A percentile compares a stretch with the other conserved stretches of the same genome.
Conservation (phyloP, 2,888 invertebrate genomes). For the Neoascia interrupta region DNA sequence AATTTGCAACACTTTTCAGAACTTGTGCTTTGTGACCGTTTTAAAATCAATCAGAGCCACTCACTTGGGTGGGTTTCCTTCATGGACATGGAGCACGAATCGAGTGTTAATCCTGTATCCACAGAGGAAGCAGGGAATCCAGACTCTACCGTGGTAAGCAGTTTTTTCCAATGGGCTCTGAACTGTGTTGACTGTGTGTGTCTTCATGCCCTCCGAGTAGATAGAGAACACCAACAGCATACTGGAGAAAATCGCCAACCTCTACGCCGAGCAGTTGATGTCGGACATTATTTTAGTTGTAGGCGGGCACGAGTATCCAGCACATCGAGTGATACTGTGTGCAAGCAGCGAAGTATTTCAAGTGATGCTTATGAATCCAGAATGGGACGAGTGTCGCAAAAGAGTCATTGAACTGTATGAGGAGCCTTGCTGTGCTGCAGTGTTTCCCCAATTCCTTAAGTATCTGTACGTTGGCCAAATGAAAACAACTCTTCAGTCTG, state of each 20-base stretch:
- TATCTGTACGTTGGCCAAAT: slow-evolving; percentile 94
- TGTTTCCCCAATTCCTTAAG: slow-evolving; percentile 93
- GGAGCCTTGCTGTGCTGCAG: slow-evolving; percentile 89
- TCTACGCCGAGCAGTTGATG: slow-evolving; percentile 92
- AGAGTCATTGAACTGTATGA: slow-evolving; percentile 91
- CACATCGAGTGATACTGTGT: slow-evolving; percentile 94
- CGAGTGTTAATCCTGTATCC: too few relatives aligned
- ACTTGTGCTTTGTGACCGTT: too few relatives aligned
- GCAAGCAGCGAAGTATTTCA: slow-evolving; percentile 97
- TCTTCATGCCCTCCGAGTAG: too few relatives aligned
- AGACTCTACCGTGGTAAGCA: too few relatives aligned
- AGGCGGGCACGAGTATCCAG: slow-evolving; percentile 89
- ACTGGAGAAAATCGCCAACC: slow-evolving; percentile 88
- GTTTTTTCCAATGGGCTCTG: too few relatives aligned
- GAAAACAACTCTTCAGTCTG: slow-evolving; percentile 89
- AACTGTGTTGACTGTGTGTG: too few relatives aligned
- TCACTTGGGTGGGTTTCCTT: too few relatives aligned
- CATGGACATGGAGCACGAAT: too few relatives aligned
- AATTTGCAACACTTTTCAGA: too few relatives aligned
- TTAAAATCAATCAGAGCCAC: too few relatives aligned
- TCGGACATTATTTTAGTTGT: slow-evolving; percentile 93
- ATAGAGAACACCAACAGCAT: slow-evolving; percentile 92
- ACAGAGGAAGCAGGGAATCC: too few relatives aligned
- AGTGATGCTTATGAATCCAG: slow-evolving; percentile 97
- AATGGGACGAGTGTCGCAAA: slow-evolving; percentile 95